Evolutionary conservation across 2,888 invertebrate species (phyloP).

Genomic region (Cyclophora albipunctata): DNA sequence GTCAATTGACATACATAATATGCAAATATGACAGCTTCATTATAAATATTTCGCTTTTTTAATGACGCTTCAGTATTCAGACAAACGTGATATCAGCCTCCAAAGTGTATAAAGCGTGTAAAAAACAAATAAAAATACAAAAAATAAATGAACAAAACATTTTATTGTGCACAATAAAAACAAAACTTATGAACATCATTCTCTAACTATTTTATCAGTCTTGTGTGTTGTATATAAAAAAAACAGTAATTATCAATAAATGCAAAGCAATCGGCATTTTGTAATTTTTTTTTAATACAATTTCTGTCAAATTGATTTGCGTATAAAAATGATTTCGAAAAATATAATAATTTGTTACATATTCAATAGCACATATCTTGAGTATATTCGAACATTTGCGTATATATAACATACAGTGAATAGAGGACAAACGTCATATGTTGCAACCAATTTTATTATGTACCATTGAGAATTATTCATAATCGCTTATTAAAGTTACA

Average conservation of each 20-base stretch:
- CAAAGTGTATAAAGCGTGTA: background rate
- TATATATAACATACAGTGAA: too few species aligned
- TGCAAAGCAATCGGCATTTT: slow-evolving; percentile 47
- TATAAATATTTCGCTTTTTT: too few species aligned
- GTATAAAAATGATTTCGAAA: slow-evolving; percentile 13
- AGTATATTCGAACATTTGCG: slow-evolving; percentile 24
- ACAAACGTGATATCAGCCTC: too few species aligned
- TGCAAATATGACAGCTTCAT: too few species aligned
- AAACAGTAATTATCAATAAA: slow-evolving; percentile 47
- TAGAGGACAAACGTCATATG: too few species aligned
- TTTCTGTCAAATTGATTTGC: background rate
- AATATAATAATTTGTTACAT: too few species aligned
- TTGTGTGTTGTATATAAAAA: slow-evolving; percentile 73
- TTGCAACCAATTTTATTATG: too few species aligned
- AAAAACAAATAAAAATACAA: slow-evolving; percentile 56
- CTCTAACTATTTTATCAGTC: slow-evolving; percentile 62
- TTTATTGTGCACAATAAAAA: slow-evolving; percentile 65
- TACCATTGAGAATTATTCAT: too few species aligned
- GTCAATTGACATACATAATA: too few species aligned
- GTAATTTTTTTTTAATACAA: background rate
- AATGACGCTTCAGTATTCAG: too few species aligned
- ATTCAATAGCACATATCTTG: slow-evolving; percentile 47
- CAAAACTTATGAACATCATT: slow-evolving; percentile 57
- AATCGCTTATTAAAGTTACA: too few species aligned
- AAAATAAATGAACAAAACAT: slow-evolving; percentile 56